These are phyloP conservation scores for Heterochromis multidens DNA, from an alignment of 2,113 vertebrate species.

Conservation along the genomic window DNA sequence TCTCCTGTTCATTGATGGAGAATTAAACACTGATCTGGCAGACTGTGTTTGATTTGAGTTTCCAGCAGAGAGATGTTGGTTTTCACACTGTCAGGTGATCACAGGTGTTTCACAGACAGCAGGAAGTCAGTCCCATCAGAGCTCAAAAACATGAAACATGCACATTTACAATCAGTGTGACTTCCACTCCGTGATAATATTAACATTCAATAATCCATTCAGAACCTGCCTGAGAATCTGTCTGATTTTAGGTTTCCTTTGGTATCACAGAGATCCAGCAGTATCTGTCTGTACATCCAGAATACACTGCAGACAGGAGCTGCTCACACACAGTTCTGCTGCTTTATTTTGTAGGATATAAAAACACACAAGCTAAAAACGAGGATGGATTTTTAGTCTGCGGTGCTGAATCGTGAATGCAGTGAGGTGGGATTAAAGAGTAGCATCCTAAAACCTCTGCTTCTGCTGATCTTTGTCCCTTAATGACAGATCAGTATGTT, in stretches of 20 bases:
- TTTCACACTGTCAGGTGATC: accelerated
- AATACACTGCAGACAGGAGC: not conserved
- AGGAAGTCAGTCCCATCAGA: not conserved
- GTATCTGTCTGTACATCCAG: not conserved
- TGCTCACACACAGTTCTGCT: not conserved
- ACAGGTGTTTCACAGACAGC: not conserved
- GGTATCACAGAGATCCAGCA: not conserved
- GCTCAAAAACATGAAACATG: not conserved
- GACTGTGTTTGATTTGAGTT: too few species aligned
- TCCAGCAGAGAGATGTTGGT: not conserved
- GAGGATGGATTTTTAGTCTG: not conserved
- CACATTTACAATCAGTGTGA: not conserved
- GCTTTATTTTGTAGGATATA: not conserved
- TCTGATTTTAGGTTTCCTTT: not conserved
- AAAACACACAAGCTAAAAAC: not conserved
- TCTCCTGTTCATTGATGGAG: not conserved
- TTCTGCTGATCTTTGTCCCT: not conserved
- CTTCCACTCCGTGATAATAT: not conserved
- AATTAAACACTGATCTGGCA: not conserved
- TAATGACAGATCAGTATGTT: not conserved
- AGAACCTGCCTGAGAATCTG: not conserved
- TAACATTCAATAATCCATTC: not conserved
- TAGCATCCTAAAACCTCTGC: not conserved
- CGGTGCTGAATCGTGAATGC: not conserved
- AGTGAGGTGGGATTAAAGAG: not conserved